Percentiles rank a stretch among this genome's conserved stretches.
Evolutionary conservation across 2,888 invertebrate genomes (phyloP).

Genomic region (Fragum sueziense): DNA sequence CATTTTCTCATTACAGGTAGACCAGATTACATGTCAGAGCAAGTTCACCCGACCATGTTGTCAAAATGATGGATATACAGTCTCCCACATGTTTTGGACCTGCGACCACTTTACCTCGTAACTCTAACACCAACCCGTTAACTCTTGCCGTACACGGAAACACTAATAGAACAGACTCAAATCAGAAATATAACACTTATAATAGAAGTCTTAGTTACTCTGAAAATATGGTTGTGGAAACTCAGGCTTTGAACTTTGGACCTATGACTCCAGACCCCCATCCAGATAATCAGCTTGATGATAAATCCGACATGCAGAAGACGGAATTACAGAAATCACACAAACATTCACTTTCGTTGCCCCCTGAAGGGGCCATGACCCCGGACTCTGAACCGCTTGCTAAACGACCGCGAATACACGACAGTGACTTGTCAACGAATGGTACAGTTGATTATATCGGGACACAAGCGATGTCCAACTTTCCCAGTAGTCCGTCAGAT

Average conservation of each 20-base stretch:
- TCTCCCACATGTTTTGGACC: conserved; percentile 61
- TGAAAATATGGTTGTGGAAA: conserved; percentile 68
- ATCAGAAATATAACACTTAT: conserved; percentile 42
- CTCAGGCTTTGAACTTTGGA: conserved; percentile 65
- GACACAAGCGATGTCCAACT: conserved; percentile 37
- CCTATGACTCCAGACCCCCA: conserved; percentile 62
- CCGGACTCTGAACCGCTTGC: conserved; percentile 61
- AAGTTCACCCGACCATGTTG: conserved; percentile 47
- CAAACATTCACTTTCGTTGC: conserved; percentile 53
- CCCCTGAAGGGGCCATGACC: conserved; percentile 66
- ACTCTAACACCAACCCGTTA: conserved; percentile 44
- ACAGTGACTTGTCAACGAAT: not conserved
- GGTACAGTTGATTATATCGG: conserved; percentile 32
- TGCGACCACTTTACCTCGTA: conserved; percentile 54
- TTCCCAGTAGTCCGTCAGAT: conserved; percentile 39
- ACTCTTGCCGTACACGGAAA: conserved; percentile 19
- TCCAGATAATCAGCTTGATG: conserved; percentile 62
- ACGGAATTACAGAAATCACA: conserved; percentile 35
- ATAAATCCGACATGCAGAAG: conserved; percentile 43
- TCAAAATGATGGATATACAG: conserved; percentile 68
- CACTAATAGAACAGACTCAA: conserved; percentile 30
- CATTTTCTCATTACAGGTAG: conserved; percentile 39
- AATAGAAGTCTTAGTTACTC: conserved; percentile 54
- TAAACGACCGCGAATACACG: conserved; percentile 43
- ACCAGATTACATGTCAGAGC: not conserved